Evolutionary conservation across 2,797 vertebrate species (phyloP).

Genomic region (Rhinatrema bivittatum): DNA sequence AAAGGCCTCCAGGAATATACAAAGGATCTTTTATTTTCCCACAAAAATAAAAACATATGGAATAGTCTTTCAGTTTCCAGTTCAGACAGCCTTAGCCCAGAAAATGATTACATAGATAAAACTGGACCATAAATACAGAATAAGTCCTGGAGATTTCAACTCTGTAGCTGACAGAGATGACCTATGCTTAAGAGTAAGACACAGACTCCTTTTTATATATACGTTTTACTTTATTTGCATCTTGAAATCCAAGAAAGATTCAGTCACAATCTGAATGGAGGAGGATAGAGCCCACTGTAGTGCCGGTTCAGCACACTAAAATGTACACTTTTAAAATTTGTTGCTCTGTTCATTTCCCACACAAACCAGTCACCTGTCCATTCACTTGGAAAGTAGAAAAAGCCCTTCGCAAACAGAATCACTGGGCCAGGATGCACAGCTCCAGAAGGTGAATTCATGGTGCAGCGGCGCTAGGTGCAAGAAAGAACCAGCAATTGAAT

Average conservation of each 20-base stretch:
- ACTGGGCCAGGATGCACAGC: conserved; percentile 7
- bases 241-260: conserved; percentile 43
- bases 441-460: conserved; percentile 9
- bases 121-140: too few relatives aligned
- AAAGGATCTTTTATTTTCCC: too few relatives aligned
- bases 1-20: too few relatives aligned
- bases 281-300: conserved; percentile 83
- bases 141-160: too few relatives aligned
- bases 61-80: too few relatives aligned
- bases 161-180: too few relatives aligned
- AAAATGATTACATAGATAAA: too few relatives aligned
- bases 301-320: conserved; percentile 71
- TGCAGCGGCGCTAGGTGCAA: conserved; percentile 4
- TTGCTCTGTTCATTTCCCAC: conserved; percentile 21
- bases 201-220: conserved; percentile 39
- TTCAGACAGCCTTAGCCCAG: too few relatives aligned
- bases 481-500: not conserved
- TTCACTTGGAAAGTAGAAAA: conserved; percentile 25
- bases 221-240: conserved; percentile 63
- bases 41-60: too few relatives aligned
- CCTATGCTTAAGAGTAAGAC: too few relatives aligned
- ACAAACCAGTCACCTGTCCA: conserved; percentile 20
- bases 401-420: conserved; percentile 38
- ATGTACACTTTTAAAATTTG: conserved; percentile 39
- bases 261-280: conserved; percentile 76